Percentiles rank a stretch among this genome's conserved stretches.
Evolutionary conservation across 2,113 vertebrate genomes (phyloP).

Genomic region (Geothlypis trichas): DNA sequence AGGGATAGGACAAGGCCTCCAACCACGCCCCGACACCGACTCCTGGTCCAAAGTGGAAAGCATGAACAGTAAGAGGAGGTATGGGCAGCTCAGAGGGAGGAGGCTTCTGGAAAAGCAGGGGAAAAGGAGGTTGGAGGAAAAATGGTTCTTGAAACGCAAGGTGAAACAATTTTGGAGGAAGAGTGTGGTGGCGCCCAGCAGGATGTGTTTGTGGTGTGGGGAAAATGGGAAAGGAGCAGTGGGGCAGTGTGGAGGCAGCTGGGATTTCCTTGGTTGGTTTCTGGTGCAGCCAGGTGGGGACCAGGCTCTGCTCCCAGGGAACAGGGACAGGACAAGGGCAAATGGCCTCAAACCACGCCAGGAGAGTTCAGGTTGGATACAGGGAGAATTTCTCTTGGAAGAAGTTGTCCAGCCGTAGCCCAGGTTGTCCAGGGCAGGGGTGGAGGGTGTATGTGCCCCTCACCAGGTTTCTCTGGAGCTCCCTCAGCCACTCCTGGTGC

Average conservation of each 20-base stretch:
- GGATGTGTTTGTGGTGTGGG: accelerated
- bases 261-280: background rate
- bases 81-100: accelerated
- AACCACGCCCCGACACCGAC: conserved; percentile 79
- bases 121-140: accelerated
- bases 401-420: too few species aligned
- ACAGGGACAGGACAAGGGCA: too few species aligned
- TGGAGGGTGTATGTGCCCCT: accelerated
- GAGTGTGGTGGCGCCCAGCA: accelerated
- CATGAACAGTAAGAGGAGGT: conserved; percentile 97
- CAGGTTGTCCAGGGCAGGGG: background rate
- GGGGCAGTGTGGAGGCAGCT: background rate
- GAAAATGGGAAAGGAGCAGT: background rate
- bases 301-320: background rate
- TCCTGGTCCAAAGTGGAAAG: conserved; percentile 89
- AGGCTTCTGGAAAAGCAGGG: accelerated
- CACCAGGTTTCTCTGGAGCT: background rate
- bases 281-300: background rate
- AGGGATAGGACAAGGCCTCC: too few species aligned
- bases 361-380: background rate
- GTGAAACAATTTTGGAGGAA: background rate
- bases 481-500: background rate
- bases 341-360: background rate
- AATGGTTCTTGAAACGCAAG: background rate
- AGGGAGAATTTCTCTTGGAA: background rate